A percentile compares a stretch with the other conserved stretches of the same genome.
These are phyloP conservation scores for Anabas testudineus DNA, from an alignment of 2,797 vertebrate genomes.

Conservation along the genomic window DNA sequence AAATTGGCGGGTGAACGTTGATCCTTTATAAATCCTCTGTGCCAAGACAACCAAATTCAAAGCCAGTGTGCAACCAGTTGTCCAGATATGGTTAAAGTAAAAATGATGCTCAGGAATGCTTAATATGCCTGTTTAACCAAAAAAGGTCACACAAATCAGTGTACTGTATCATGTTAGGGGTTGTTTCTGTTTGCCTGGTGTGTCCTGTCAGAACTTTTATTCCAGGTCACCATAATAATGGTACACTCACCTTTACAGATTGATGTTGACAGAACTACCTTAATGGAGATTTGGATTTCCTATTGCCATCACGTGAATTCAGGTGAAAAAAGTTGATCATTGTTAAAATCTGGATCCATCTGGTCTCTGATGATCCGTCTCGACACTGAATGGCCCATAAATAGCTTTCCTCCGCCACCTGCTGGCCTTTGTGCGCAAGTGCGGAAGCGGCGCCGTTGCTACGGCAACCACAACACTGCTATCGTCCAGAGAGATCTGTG, in stretches of 20 bases:
- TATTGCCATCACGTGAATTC: too few species aligned
- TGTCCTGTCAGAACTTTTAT: background rate
- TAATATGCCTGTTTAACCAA: conserved; percentile 1
- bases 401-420: conserved; percentile 44
- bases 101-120: background rate
- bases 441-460: conserved; percentile 46
- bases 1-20: background rate
- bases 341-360: too few species aligned
- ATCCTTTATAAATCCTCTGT: background rate
- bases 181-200: background rate
- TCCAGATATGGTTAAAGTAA: conserved; percentile 2
- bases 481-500: conserved; percentile 19
- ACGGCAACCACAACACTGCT: conserved; percentile 63
- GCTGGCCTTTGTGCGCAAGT: conserved; percentile 41
- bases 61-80: background rate
- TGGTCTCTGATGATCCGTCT: too few species aligned
- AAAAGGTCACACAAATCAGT: background rate
- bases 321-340: too few species aligned
- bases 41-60: conserved; percentile 16
- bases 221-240: background rate
- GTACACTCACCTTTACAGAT: background rate
- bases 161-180: background rate
- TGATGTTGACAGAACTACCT: background rate
- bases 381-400: background rate
- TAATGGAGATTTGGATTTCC: too few species aligned